Evolutionary conservation across 2,888 invertebrate genomes (phyloP), one percentile per base, ranked within the genome.

Genomic region (Colostygia pectinataria): DNA sequence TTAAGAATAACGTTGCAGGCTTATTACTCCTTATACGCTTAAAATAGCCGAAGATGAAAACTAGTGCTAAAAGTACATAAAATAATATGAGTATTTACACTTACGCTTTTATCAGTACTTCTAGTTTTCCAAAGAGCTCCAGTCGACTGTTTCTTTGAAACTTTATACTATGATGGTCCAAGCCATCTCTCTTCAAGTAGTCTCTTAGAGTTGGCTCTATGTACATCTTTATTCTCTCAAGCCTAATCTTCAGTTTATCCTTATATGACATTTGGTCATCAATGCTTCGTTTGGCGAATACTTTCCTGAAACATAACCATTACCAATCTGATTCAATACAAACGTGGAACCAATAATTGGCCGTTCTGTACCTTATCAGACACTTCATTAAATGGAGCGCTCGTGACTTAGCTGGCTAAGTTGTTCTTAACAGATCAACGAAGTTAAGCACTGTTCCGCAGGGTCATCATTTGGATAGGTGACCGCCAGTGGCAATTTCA

Each of bases 141-240:
- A 93, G 79, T 63, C 94, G 83, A 55, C 92, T 93, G 34, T 84
- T 84, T 63, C 94, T 91, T 70, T 94, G 93, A 60, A 92, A 91
- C 54, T 91, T 90, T 12, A 87, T 63, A 20, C 72, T 78, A 23
- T 66, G 65, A 4, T 62, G 59, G 18, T 82, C 76, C 64, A 82
- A 55, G 27, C 80, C 59, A 8, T 78, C 63, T 38, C 67, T 71
- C 44, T 77, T 77, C 40, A 86, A 61, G 54, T 76, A 82, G 20
- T 79, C 67, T 50, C 74, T 68, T 6, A 62, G 61, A 10, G 64
- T 45, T 45, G 84, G 81, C 38, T 59, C 63, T 31, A 77, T 67
- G 37, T 90, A 88, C 85, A 90, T 82, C 51, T 71, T 77, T 48
- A 68, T 64, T 8, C 80, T 71, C 49, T 89, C 75, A 51, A 87